Evolutionary conservation across 2,797 vertebrate genomes (phyloP), one percentile per base, ranked within the genome.

Genomic region (Gadopsis bispinosus): DNA sequence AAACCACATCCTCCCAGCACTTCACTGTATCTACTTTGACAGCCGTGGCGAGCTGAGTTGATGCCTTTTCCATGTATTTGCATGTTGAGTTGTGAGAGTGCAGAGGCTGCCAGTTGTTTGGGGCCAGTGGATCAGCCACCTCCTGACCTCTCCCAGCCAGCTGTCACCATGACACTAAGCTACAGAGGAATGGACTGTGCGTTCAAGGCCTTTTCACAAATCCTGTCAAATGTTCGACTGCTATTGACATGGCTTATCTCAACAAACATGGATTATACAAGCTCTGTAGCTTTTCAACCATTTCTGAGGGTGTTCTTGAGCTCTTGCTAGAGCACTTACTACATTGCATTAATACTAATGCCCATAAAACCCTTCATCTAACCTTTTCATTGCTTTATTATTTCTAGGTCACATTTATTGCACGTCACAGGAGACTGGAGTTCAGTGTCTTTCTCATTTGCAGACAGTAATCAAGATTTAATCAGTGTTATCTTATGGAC

Each of bases 241-340:
- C 90, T 95, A 94, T 95, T 94, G 94, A 95, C 92, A 91, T 90
- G 91, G 93, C 92, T 95, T 94, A 95, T 95, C 95, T 94, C 83
- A 37, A 84, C 94, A 94, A 95, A 93, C 93, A 91, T 88, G 92
- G 94, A 94, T 95, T 95, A 94, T 89, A 87, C 82, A 41, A 84
- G 79, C 85, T 85, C 83, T 77, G 80, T 83, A 83, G 90, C 88
- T 92, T 91, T 92, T 91, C 90, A 83, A 82, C 88, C 73, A 55
- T 92, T 92, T 93, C 91, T 77, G 77, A 88, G 79, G 83, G 83
- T 53, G 39, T 87, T 83, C 81, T 88, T 90, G 80, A 73, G 84
- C 87, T 81, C 71, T 81, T 87, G 74, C 85, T 74, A 47, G 72
- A 90, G 88, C 89, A 88, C 87, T 88, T 82, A 87, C 81, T 64